phyloP scores from a whole-genome alignment of 2,797 vertebrate genomes.

The Sebastes paucispinis region DNA sequence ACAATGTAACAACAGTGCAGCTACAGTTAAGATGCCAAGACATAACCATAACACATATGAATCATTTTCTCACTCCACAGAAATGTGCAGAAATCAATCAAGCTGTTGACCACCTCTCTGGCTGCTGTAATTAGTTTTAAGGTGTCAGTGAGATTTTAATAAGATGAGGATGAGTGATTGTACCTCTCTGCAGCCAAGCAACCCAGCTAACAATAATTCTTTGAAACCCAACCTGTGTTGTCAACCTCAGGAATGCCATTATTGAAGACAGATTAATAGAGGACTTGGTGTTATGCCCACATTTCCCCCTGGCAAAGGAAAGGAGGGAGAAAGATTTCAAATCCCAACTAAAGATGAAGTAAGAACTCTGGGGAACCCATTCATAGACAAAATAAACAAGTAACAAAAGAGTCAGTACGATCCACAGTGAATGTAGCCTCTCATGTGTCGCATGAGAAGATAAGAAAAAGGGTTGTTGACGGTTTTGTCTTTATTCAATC shows the following conservation, averaged over 20 bases:
- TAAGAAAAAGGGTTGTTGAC: background rate
- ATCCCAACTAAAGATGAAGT: constrained; percentile 27
- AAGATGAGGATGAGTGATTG: constrained; percentile 36
- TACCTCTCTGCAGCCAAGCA: constrained; percentile 17
- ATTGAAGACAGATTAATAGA: constrained; percentile 54
- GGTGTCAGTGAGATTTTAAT: constrained; percentile 36
- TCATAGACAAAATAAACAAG: constrained; percentile 7
- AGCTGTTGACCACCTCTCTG: constrained; percentile 1
- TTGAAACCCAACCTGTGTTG: constrained; percentile 26
- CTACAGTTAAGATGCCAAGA: background rate
- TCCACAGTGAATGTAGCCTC: background rate
- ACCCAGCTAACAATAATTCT: constrained; percentile 7
- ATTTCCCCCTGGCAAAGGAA: constrained; percentile 31
- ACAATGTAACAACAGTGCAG: background rate
- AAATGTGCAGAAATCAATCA: constrained; percentile 20
- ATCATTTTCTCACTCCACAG: background rate
- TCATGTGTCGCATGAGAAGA: background rate
- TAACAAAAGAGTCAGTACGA: background rate
- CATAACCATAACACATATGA: background rate
- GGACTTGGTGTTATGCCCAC: constrained; percentile 22
- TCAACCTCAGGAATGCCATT: constrained; percentile 48
- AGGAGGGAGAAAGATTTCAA: constrained; percentile 1
- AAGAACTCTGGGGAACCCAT: background rate
- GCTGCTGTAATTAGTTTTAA: constrained; percentile 33
- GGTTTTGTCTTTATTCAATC: background rate